Percentiles rank a stretch among this genome's conserved stretches.
Conservation (phyloP, 2,888 invertebrate genomes). For the Oscheius sp. region DNA sequence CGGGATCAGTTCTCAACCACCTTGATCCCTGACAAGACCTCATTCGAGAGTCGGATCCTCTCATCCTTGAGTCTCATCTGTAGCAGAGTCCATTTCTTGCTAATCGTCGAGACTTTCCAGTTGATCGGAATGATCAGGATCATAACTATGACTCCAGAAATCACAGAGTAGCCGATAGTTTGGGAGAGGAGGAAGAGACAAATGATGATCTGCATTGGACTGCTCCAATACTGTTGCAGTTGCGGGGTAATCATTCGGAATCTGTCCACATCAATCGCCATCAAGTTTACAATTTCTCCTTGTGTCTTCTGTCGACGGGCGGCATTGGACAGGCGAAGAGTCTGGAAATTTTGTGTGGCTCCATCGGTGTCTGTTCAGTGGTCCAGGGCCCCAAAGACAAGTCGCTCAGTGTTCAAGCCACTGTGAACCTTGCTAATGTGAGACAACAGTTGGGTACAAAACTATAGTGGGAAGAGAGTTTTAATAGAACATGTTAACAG, state of each 20-base stretch:
- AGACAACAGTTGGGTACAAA: too few relatives aligned
- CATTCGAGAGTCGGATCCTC: conserved; percentile 91
- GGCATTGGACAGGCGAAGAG: conserved; percentile 75
- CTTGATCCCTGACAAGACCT: conserved; percentile 91
- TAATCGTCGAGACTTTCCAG: conserved; percentile 63
- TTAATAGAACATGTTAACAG: too few relatives aligned
- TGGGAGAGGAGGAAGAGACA: conserved; percentile 74
- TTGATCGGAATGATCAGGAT: conserved; percentile 77
- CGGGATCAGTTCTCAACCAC: conserved; percentile 33
- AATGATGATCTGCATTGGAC: conserved; percentile 69
- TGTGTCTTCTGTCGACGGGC: conserved; percentile 76
- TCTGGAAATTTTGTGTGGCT: conserved; percentile 37
- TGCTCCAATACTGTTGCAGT: conserved; percentile 72
- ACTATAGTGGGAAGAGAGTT: too few relatives aligned
- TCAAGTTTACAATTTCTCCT: conserved; percentile 78
- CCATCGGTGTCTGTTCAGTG: too few relatives aligned
- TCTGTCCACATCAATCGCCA: conserved; percentile 76
- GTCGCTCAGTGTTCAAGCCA: too few relatives aligned
- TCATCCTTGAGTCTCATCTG: conserved; percentile 95
- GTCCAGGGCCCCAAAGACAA: too few relatives aligned
- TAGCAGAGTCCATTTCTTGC: conserved; percentile 77
- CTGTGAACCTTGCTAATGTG: too few relatives aligned
- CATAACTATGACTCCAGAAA: conserved; percentile 93
- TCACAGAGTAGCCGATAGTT: conserved; percentile 82
- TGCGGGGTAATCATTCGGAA: conserved; percentile 73